Evolutionary conservation across 2,113 vertebrate species (phyloP).

Genomic region (Silurus meridionalis): DNA sequence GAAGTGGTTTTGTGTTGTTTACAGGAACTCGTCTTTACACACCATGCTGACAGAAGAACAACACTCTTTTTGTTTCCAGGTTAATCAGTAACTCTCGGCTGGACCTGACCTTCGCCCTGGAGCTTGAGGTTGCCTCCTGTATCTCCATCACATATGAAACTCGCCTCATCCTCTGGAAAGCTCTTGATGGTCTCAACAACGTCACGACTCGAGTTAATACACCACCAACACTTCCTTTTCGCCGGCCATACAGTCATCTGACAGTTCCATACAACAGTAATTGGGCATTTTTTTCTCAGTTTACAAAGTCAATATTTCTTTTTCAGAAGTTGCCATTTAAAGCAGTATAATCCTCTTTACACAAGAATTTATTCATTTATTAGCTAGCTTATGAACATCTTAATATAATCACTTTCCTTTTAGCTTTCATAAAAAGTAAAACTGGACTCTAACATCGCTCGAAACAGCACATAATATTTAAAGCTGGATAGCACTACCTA

Average conservation of each 20-base stretch:
- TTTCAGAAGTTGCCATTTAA: not conserved
- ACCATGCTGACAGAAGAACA: no score
- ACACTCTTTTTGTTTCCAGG: not conserved
- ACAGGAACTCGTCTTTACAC: not conserved
- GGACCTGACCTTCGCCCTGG: constrained; percentile 35
- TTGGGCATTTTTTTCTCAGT: not conserved
- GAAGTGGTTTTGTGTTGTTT: not conserved
- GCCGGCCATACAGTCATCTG: not conserved
- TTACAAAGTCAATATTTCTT: not conserved
- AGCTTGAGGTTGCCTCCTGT: not conserved
- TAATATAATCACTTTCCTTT: no score
- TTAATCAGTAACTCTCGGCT: constrained; percentile 37
- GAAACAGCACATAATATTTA: no score
- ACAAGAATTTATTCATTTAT: no score
- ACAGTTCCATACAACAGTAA: not conserved
- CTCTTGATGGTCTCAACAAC: not conserved
- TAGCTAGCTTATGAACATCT: no score
- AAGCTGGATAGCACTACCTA: no score
- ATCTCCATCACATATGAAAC: not conserved
- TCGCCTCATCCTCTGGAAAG: not conserved
- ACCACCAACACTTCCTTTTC: not conserved
- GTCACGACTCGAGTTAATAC: not conserved
- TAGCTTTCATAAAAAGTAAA: no score
- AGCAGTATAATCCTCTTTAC: not conserved
- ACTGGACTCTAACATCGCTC: no score